Conservation (phyloP, 2,888 invertebrate genomes). For the Coelopa pilipes region DNA sequence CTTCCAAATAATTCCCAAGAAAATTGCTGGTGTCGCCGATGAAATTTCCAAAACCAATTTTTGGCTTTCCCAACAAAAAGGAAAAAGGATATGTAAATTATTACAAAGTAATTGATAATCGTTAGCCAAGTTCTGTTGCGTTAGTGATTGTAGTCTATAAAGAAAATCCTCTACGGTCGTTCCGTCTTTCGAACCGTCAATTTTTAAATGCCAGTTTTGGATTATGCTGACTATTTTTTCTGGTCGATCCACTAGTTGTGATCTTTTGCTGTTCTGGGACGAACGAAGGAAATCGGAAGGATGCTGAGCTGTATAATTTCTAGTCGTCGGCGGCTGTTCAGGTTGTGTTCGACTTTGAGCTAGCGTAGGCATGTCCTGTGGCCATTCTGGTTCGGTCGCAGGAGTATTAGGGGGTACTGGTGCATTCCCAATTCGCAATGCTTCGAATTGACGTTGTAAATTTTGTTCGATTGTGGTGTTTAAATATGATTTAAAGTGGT, state of each 20-base stretch:
- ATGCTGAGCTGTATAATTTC: background rate
- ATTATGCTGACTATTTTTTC: constrained; percentile 23
- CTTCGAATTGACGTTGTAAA: background rate
- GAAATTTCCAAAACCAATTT: constrained; percentile 11
- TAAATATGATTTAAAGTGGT: background rate
- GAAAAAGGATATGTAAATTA: constrained; percentile 24
- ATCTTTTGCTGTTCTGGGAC: background rate
- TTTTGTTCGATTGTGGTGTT: constrained; percentile 2
- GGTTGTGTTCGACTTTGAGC: background rate
- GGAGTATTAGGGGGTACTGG: background rate
- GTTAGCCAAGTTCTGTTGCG: constrained; percentile 13
- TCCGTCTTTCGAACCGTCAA: constrained; percentile 25
- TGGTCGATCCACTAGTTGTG: constrained; percentile 13
- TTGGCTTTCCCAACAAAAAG: constrained; percentile 25
- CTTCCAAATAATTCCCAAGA: constrained; percentile 15
- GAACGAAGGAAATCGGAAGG: background rate
- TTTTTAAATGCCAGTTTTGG: constrained; percentile 25
- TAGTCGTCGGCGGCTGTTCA: background rate
- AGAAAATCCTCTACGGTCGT: constrained; percentile 27
- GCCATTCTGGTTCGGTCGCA: constrained; percentile 1
- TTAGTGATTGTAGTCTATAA: constrained; percentile 14
- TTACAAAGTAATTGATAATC: constrained; percentile 21
- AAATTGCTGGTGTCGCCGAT: constrained; percentile 8
- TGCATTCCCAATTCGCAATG: background rate
- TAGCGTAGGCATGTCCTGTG: background rate